These are phyloP conservation scores for Onthophagus sagittarius DNA, from an alignment of 2,888 invertebrate species.

Conservation along the genomic window DNA sequence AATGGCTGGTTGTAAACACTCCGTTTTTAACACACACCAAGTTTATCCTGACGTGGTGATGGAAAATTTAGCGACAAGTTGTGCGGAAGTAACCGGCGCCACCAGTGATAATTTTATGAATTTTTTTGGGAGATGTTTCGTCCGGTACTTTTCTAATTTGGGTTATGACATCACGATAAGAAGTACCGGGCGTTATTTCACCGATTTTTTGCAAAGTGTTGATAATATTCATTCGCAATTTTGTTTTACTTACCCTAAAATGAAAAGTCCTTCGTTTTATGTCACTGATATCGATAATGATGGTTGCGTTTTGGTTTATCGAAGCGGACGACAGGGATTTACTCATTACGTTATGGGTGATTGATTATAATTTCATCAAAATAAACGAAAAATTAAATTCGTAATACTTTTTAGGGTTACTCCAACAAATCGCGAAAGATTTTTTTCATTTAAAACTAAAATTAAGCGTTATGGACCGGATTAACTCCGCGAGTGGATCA, in stretches of 20 bases:
- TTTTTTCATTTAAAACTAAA: conserved; percentile 72
- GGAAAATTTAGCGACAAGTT: conserved; percentile 70
- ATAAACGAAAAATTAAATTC: neutral
- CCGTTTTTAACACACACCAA: conserved; percentile 78
- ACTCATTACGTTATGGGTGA: conserved; percentile 82
- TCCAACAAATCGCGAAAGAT: conserved; percentile 80
- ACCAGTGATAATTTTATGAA: conserved; percentile 77
- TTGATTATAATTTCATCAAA: conserved; percentile 19
- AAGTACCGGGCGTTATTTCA: conserved; percentile 83
- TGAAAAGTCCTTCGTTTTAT: conserved; percentile 93
- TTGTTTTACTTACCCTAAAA: conserved; percentile 88
- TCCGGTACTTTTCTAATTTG: conserved; percentile 83
- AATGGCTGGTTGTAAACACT: conserved; percentile 66
- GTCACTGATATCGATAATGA: conserved; percentile 77
- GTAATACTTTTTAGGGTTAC: conserved; percentile 60
- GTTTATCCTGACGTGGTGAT: conserved; percentile 80
- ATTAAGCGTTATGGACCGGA: conserved; percentile 69
- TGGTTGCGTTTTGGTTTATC: conserved; percentile 81
- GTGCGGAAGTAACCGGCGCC: conserved; percentile 60
- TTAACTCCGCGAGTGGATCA: conserved; percentile 46
- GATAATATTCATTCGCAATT: conserved; percentile 91
- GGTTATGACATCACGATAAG: conserved; percentile 84
- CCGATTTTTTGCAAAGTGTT: conserved; percentile 86
- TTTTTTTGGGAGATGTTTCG: conserved; percentile 87
- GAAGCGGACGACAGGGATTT: conserved; percentile 76